These are phyloP conservation scores for Cisticola juncidis DNA, from an alignment of 2,113 vertebrate species.

Conservation along the genomic window DNA sequence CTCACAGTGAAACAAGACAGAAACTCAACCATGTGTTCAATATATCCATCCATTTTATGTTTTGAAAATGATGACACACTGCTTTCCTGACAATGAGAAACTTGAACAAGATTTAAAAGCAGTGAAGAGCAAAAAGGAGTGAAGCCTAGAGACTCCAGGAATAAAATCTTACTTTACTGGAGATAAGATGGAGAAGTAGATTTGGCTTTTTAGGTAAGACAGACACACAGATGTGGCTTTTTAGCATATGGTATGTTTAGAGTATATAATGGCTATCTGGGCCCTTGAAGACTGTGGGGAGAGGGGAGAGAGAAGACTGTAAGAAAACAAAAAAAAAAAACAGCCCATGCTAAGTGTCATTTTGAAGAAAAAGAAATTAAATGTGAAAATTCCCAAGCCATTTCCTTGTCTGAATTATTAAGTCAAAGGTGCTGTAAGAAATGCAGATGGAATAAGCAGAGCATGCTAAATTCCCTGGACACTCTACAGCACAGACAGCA, in stretches of 20 bases:
- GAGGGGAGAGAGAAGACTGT: not conserved
- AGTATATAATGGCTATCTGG: not conserved
- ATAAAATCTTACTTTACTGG: not conserved
- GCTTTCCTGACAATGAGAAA: not conserved
- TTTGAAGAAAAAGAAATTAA: not conserved
- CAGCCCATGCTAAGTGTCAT: not conserved
- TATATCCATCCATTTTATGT: not conserved
- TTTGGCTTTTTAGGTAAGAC: not conserved
- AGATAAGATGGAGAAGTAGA: not conserved
- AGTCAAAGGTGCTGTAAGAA: not conserved
- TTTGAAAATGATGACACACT: not conserved
- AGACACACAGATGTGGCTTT: not conserved
- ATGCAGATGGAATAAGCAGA: not conserved
- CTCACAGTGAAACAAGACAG: not conserved
- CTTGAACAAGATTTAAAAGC: not conserved
- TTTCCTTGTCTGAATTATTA: slow-evolving; percentile 13
- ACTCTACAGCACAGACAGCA: not conserved
- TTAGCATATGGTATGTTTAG: not conserved
- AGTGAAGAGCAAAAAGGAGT: not conserved
- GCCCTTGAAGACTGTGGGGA: not conserved
- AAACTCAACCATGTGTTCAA: not conserved
- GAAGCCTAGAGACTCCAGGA: not conserved
- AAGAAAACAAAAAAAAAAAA: not conserved
- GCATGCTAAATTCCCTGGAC: not conserved
- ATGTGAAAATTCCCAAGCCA: not conserved